Evolutionary conservation across 2,797 vertebrate species (phyloP), one percentile per base, ranked within the genome.

Genomic region (Cyprinodon diabolis): DNA sequence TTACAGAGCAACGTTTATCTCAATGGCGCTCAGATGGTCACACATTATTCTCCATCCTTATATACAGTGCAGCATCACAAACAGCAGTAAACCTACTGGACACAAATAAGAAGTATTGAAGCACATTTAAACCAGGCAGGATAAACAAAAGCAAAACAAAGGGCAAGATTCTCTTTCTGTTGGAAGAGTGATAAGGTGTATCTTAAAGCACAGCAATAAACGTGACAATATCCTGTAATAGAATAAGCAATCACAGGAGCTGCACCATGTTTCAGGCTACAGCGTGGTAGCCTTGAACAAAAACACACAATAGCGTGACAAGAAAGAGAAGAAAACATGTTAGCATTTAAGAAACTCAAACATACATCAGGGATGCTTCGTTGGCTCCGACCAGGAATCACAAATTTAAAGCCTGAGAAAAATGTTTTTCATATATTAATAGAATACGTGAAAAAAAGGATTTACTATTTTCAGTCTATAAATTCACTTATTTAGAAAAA

Each of bases 1-100:
- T 65, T 4, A 23, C 62, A 10, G 57, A 82, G 51, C 76, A 76
- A 68, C 57, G 70, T 69, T 80, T 40, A 69, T 57, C 65, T 75
- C 80, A 78, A 45, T 77, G 21, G 65, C 57, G 54, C 69, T 71
- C 21, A 49, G 67, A 67, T 25, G 70, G 66, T 77, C 71, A 35
- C 66, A 55, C 1, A 8, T 72, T 51, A 47, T 78, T 58, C 40
- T 63, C 65, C 66, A 17, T 73, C 49, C 48, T 54, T 56, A 40
- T 37, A 10, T 49, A 37, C 13, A 65, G 43, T 47, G 40, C 13
- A 66, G 67, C 57, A 68, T 74, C 58, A 21, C 60, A 56, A 80
- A 75, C 54, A 15, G 70, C 69, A 67, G 72, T 48, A 37, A 21
- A 75, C 76, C 62, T 35, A 62, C 35, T 11, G 21, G 66, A 55